Evolutionary conservation across 2,797 vertebrate species (phyloP).

Genomic region (Morus bassanus): DNA sequence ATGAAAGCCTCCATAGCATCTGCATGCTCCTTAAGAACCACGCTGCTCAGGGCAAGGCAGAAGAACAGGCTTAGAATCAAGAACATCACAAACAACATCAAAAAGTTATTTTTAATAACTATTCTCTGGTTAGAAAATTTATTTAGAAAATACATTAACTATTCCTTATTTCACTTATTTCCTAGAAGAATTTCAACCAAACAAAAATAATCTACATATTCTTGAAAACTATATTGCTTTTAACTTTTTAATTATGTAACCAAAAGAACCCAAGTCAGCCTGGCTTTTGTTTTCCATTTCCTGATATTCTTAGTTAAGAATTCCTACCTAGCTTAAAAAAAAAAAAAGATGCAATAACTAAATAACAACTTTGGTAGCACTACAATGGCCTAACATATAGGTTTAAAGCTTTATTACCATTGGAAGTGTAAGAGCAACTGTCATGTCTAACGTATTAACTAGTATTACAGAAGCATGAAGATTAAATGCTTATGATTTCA

Average conservation of each 20-base stretch:
- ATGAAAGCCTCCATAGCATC: rapidly evolving
- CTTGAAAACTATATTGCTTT: neutral
- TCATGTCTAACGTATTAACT: neutral
- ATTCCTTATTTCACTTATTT: neutral
- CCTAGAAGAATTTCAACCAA: neutral
- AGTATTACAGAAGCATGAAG: neutral
- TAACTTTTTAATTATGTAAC: neutral
- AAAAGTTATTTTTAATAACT: neutral
- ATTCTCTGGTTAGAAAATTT: neutral
- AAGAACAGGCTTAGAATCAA: neutral
- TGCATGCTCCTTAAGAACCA: neutral
- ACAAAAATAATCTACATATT: neutral
- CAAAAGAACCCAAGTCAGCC: neutral
- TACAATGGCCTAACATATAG: neutral
- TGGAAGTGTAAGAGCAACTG: neutral
- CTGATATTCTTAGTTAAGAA: neutral
- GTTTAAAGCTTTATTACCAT: neutral
- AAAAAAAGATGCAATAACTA: neutral
- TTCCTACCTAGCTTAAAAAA: neutral
- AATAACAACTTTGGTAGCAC: neutral
- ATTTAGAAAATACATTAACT: neutral
- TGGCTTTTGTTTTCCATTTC: neutral
- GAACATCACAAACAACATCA: neutral
- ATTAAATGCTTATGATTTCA: neutral
- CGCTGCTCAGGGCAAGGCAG: neutral